Percentiles rank a stretch among this genome's conserved stretches.
Evolutionary conservation across 2,797 vertebrate species (phyloP).

Genomic region (Leucoraja ocellata): DNA sequence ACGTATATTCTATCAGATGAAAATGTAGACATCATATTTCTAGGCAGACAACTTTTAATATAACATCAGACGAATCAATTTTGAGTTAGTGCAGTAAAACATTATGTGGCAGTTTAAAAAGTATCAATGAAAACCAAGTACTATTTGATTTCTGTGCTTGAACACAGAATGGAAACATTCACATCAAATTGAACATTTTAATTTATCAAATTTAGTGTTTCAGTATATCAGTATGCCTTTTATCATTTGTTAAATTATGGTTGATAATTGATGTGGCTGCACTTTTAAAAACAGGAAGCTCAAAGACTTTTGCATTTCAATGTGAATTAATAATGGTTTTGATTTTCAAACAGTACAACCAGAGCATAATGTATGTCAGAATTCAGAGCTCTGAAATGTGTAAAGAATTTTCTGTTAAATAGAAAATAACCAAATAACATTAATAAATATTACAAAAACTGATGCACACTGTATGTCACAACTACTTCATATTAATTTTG

Average conservation of each 20-base stretch:
- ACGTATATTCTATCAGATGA: neutral
- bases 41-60: neutral
- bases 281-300: neutral
- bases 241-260: conserved; percentile 11
- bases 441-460: neutral
- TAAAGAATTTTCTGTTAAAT: neutral
- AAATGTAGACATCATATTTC: neutral
- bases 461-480: neutral
- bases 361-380: neutral
- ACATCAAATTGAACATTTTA: neutral
- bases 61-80: neutral
- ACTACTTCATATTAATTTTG: neutral
- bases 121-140: neutral
- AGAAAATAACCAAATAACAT: neutral
- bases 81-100: neutral
- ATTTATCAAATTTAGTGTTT: neutral
- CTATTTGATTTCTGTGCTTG: neutral
- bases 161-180: neutral
- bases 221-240: neutral
- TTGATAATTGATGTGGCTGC: neutral
- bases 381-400: conserved; percentile 11
- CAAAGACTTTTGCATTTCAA: neutral
- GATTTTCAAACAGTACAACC: neutral
- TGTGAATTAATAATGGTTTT: conserved; percentile 18
- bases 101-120: neutral